A percentile compares a stretch with the other conserved stretches of the same genome.
These are phyloP conservation scores for Lordiphosa mommai DNA, from an alignment of 1,140 invertebrate genomes.

Conservation along the genomic window DNA sequence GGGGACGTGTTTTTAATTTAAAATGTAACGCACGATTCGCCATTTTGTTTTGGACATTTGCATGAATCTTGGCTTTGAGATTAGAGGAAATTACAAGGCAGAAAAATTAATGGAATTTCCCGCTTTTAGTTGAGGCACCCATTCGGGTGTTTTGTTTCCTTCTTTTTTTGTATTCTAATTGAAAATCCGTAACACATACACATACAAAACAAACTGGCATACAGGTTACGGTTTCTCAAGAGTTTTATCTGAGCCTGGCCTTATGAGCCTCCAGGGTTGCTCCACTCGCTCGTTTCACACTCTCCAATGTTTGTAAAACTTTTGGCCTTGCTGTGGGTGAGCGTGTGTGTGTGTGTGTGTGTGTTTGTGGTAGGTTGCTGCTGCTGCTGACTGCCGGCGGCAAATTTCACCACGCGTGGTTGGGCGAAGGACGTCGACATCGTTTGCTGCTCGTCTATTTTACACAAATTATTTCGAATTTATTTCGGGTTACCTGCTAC, in stretches of 20 bases:
- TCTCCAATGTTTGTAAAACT: conserved; percentile 48
- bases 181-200: too few species aligned
- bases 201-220: conserved; percentile 34
- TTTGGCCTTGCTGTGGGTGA: conserved; percentile 47
- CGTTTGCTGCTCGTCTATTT: conserved; percentile 62
- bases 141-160: too few species aligned
- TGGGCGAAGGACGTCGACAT: conserved; percentile 6
- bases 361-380: conserved; percentile 23
- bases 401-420: conserved; percentile 52
- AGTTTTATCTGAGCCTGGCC: conserved; percentile 54
- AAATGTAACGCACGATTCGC: conserved; percentile 54
- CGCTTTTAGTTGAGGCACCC: conserved; percentile 31
- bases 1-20: conserved; percentile 73
- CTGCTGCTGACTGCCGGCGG: conserved; percentile 36
- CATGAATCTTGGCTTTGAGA: too few species aligned
- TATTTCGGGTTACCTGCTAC: conserved; percentile 64
- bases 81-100: conserved; percentile 33
- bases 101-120: conserved; percentile 36
- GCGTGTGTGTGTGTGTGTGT: conserved; percentile 5
- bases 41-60: conserved; percentile 30
- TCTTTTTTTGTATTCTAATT: too few species aligned
- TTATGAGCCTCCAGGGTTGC: conserved; percentile 64
- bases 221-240: conserved; percentile 64
- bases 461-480: conserved; percentile 76
- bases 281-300: not conserved